Conservation (phyloP, 2,113 vertebrate species). For the Cyprinodon tularosa region DNA sequence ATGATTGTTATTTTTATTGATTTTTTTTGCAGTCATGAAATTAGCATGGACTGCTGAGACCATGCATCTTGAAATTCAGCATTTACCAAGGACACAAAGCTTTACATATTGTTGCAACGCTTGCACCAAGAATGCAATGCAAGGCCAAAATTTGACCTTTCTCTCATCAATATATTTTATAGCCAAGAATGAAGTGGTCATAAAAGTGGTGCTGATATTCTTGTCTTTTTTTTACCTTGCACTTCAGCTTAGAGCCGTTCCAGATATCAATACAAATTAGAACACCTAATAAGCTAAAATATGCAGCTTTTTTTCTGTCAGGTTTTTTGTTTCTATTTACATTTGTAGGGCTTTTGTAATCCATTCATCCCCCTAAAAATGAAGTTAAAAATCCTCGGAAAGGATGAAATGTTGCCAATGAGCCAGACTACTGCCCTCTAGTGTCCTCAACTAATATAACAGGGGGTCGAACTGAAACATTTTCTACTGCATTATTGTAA, state of each 20-base stretch:
- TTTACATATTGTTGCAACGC: neutral
- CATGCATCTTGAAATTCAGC: too few species aligned
- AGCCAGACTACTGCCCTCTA: slow-evolving; percentile 75
- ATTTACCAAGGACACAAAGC: neutral
- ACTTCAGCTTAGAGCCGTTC: slow-evolving; percentile 21
- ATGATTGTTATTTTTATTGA: neutral
- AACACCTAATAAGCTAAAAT: slow-evolving; percentile 68
- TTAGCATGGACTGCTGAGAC: neutral
- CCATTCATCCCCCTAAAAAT: slow-evolving; percentile 31
- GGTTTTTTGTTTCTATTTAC: slow-evolving; percentile 36
- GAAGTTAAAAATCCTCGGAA: slow-evolving; percentile 38
- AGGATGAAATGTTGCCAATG: slow-evolving; percentile 72
- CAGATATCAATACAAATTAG: slow-evolving; percentile 18
- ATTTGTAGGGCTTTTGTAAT: slow-evolving; percentile 45
- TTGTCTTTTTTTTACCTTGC: slow-evolving; percentile 2
- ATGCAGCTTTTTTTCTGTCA: slow-evolving; percentile 59
- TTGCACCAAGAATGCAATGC: slow-evolving; percentile 4
- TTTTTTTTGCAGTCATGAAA: neutral
- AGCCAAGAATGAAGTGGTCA: slow-evolving; percentile 1
- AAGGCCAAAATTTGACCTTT: slow-evolving; percentile 1
- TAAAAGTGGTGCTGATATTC: slow-evolving; percentile 32
- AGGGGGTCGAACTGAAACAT: slow-evolving; percentile 54
- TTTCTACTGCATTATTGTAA: slow-evolving; percentile 73
- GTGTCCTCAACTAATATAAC: slow-evolving; percentile 46
- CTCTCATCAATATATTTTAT: neutral